A percentile compares a stretch with the other conserved stretches of the same genome.
These are phyloP conservation scores for Caenorhabditis sp. DNA, from an alignment of 2,888 invertebrate species.

Conservation along the genomic window DNA sequence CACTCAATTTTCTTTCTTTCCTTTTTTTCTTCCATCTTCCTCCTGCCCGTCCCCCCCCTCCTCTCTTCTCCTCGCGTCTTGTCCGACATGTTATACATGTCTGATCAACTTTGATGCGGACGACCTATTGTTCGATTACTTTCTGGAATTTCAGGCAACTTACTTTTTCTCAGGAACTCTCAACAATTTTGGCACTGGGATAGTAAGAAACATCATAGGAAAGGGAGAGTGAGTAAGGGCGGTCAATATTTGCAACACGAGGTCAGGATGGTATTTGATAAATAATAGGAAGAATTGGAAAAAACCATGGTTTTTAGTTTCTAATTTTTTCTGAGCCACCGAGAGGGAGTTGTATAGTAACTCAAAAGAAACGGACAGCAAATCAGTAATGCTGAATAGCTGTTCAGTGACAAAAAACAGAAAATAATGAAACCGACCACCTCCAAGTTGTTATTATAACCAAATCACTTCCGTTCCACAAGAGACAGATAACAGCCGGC, in stretches of 20 bases:
- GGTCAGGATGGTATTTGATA: slow-evolving; percentile 9
- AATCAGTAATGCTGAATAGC: too few species aligned
- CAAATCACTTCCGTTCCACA: background rate
- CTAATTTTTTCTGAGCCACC: background rate
- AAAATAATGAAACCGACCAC: background rate
- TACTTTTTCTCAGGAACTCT: slow-evolving; percentile 43
- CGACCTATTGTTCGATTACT: background rate
- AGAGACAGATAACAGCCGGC: too few species aligned
- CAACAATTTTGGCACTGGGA: slow-evolving; percentile 26
- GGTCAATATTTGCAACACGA: slow-evolving; percentile 59
- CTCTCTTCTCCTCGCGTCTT: too few species aligned
- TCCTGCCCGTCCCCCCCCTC: too few species aligned
- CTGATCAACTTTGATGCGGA: slow-evolving; percentile 33
- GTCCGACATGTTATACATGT: slow-evolving; percentile 46
- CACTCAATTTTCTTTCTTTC: slow-evolving; percentile 34
- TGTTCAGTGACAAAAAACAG: too few species aligned
- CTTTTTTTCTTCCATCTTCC: background rate
- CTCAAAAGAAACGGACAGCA: background rate
- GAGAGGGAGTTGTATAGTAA: background rate
- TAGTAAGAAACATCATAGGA: slow-evolving; percentile 9
- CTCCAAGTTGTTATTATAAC: background rate
- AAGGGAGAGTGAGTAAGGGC: background rate
- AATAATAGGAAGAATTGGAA: background rate
- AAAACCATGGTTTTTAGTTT: slow-evolving; percentile 1
- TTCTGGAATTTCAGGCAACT: slow-evolving; percentile 37